Conservation (phyloP, 2,888 invertebrate genomes). For the Melieria omissa region DNA sequence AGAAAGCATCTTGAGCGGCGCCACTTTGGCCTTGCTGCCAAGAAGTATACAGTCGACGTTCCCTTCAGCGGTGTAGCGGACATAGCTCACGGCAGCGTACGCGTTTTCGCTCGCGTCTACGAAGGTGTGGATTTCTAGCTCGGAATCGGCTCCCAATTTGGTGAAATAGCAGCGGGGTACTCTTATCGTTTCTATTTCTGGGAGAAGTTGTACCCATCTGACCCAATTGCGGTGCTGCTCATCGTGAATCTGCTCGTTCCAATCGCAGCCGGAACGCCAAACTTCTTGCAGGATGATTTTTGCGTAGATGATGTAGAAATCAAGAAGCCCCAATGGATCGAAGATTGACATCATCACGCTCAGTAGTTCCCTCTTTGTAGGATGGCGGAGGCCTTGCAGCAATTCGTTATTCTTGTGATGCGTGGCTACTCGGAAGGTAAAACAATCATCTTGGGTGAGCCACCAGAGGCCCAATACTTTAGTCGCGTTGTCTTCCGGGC, state of each 20-base stretch:
- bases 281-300: too few relatives aligned
- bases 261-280: too few relatives aligned
- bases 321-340: too few relatives aligned
- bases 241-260: constrained; percentile 35
- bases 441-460: constrained; percentile 13
- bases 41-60: too few relatives aligned
- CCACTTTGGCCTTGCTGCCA: constrained; percentile 35
- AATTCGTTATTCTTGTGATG: constrained; percentile 3
- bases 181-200: constrained; percentile 31
- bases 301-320: too few relatives aligned
- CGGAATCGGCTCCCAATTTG: constrained; percentile 2
- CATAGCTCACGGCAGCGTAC: constrained; percentile 37
- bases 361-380: constrained; percentile 37
- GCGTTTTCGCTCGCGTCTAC: constrained; percentile 38
- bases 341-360: constrained; percentile 22
- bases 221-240: constrained; percentile 33
- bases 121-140: constrained; percentile 38
- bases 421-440: constrained; percentile 12
- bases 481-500: too few relatives aligned
- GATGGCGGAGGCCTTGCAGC: constrained; percentile 4
- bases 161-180: constrained; percentile 36
- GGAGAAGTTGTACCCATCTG: constrained; percentile 36
- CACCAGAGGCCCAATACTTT: too few relatives aligned
- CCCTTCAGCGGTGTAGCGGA: constrained; percentile 19
- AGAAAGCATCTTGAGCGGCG: constrained; percentile 33